Percentiles rank a stretch among this genome's conserved stretches.
Conservation (phyloP, 53 echinoderm and acorn worm species). For the Echinometra lucunter region DNA sequence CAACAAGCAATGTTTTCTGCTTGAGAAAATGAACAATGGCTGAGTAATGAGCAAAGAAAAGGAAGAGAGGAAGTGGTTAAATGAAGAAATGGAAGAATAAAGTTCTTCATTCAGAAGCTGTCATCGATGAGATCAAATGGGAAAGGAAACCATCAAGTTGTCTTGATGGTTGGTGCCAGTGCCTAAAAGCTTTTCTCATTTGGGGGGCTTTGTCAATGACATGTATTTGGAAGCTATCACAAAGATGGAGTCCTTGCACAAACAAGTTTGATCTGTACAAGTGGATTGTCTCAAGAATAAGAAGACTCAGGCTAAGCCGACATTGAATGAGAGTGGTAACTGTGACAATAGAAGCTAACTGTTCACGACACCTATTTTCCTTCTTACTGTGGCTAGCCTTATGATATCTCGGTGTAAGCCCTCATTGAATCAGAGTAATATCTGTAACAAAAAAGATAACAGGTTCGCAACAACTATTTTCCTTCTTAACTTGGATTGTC, state of each 20-base stretch:
- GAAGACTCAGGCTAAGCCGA: not conserved
- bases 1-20: no score
- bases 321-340: no score
- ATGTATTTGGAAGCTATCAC: not conserved
- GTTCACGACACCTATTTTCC: no score
- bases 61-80: not conserved
- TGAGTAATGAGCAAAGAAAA: not conserved
- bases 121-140: not conserved
- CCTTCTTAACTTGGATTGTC: no score
- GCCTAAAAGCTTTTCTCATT: conserved; percentile 41
- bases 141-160: conserved; percentile 28
- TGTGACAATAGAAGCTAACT: no score
- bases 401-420: no score
- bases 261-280: conserved; percentile 14
- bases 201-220: conserved; percentile 42
- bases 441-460: no score
- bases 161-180: conserved; percentile 14
- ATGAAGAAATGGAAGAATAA: no score
- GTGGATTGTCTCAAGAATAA: not conserved
- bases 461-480: no score
- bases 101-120: not conserved
- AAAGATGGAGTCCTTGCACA: not conserved
- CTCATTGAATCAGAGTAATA: no score
- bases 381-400: no score
- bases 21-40: not conserved